Percentiles rank a stretch among this genome's conserved stretches.
phyloP scores from a whole-genome alignment of 2,888 invertebrate genomes.

The Tryphoninae sp. region DNA sequence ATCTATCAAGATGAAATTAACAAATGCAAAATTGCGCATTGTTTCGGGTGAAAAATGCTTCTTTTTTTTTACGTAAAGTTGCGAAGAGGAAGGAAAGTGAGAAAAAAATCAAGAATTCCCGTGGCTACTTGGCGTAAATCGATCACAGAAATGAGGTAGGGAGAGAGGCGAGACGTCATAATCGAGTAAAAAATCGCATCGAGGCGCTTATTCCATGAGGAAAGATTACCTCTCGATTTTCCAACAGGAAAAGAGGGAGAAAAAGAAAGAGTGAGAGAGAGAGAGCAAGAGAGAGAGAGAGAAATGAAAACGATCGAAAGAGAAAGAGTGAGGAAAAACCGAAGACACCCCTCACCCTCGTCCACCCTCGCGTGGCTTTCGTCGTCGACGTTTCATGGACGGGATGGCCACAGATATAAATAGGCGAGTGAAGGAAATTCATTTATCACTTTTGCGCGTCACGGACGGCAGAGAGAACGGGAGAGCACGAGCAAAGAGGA shows the following conservation, averaged over 20 bases:
- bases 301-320: background rate
- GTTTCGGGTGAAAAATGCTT: background rate
- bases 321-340: slow-evolving; percentile 9
- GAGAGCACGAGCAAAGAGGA: slow-evolving; percentile 43
- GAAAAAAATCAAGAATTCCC: slow-evolving; percentile 16
- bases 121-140: slow-evolving; percentile 28
- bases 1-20: background rate
- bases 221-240: slow-evolving; percentile 70
- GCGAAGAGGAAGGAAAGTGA: background rate
- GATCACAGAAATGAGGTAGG: slow-evolving; percentile 15
- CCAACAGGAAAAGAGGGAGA: slow-evolving; percentile 33
- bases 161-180: slow-evolving; percentile 42
- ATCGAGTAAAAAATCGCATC: slow-evolving; percentile 58
- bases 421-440: slow-evolving; percentile 71
- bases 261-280: slow-evolving; percentile 42
- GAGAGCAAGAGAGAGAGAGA: slow-evolving; percentile 13
- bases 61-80: background rate
- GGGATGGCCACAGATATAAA: slow-evolving; percentile 67
- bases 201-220: slow-evolving; percentile 54
- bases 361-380: slow-evolving; percentile 35
- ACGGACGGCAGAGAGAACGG: slow-evolving; percentile 67
- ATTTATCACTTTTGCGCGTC: slow-evolving; percentile 77
- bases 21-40: background rate
- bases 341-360: slow-evolving; percentile 48
- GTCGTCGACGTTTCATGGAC: slow-evolving; percentile 58